Evolutionary conservation across 2,888 invertebrate species (phyloP).

Genomic region (Brachyopa scutellaris): DNA sequence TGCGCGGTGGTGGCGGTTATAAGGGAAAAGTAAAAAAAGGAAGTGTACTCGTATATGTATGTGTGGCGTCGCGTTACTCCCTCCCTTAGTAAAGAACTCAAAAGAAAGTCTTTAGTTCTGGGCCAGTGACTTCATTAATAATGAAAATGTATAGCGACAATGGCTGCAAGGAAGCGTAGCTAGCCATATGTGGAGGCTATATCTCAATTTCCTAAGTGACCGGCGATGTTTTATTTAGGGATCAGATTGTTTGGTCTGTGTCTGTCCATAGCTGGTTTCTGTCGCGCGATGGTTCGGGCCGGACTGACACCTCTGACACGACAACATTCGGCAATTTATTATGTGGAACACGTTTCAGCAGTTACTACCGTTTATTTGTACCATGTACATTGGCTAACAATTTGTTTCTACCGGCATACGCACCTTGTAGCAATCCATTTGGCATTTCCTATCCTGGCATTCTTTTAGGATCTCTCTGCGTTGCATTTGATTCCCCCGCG

Average conservation of each 20-base stretch:
- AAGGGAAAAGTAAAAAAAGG: too few relatives aligned
- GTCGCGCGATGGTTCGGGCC: conserved; percentile 3
- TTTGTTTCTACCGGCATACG: conserved; percentile 37
- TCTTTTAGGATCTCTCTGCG: neutral
- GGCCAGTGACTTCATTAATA: conserved; percentile 68
- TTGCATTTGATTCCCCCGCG: conserved; percentile 36
- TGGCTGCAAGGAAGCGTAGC: conserved; percentile 31
- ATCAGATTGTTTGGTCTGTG: conserved; percentile 39
- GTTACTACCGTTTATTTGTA: conserved; percentile 52
- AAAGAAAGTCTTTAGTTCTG: conserved; percentile 39
- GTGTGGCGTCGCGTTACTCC: too few relatives aligned
- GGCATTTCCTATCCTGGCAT: conserved; percentile 22
- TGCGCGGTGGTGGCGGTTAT: too few relatives aligned
- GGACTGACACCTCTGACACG: conserved; percentile 30
- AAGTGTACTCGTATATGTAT: too few relatives aligned
- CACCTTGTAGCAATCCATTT: conserved; percentile 55
- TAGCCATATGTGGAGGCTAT: conserved; percentile 6
- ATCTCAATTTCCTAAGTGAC: conserved; percentile 69
- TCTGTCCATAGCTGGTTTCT: too few relatives aligned
- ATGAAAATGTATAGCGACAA: conserved; percentile 68
- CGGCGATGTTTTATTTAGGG: conserved; percentile 55
- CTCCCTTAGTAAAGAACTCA: conserved; percentile 4
- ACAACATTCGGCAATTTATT: conserved; percentile 36
- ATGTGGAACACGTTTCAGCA: conserved; percentile 58
- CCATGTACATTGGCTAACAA: conserved; percentile 41